These are phyloP conservation scores for Enoplosus armatus DNA, from an alignment of 2,797 vertebrate genomes.

Conservation along the genomic window DNA sequence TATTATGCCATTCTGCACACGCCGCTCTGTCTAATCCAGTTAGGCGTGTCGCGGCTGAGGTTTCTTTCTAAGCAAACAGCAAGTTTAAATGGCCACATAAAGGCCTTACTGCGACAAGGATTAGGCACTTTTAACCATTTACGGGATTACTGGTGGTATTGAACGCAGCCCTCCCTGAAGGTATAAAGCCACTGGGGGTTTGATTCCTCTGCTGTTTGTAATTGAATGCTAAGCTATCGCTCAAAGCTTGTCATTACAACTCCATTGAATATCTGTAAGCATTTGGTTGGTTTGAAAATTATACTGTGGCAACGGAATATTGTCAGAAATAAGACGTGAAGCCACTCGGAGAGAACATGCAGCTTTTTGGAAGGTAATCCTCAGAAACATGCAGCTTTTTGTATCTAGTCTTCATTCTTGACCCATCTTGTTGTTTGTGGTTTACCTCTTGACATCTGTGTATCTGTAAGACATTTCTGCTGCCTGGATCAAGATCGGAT, in stretches of 20 bases:
- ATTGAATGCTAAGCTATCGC: conserved; percentile 43
- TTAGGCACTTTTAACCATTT: conserved; percentile 66
- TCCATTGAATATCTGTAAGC: conserved; percentile 14
- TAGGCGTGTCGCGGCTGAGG: conserved; percentile 51
- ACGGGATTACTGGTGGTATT: conserved; percentile 55
- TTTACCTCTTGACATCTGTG: neutral
- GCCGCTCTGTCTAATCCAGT: conserved; percentile 66
- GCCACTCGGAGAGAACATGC: neutral
- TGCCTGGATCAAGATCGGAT: neutral
- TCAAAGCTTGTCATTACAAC: conserved; percentile 33
- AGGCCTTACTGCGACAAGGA: conserved; percentile 52
- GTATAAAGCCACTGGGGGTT: conserved; percentile 31
- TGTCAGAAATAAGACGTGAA: conserved; percentile 7
- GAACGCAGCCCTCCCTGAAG: conserved; percentile 42
- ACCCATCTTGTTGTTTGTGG: neutral
- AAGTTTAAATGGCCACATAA: conserved; percentile 55
- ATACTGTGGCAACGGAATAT: neutral
- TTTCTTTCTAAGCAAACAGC: conserved; percentile 51
- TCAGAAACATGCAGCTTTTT: neutral
- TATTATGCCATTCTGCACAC: conserved; percentile 43
- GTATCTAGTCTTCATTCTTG: neutral
- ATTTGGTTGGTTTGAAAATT: conserved; percentile 4
- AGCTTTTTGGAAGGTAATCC: conserved; percentile 13
- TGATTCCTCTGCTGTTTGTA: conserved; percentile 10
- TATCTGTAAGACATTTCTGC: neutral